These are phyloP conservation scores for Tragulus kanchil DNA, from an alignment of 2,113 vertebrate species.

Conservation along the genomic window DNA sequence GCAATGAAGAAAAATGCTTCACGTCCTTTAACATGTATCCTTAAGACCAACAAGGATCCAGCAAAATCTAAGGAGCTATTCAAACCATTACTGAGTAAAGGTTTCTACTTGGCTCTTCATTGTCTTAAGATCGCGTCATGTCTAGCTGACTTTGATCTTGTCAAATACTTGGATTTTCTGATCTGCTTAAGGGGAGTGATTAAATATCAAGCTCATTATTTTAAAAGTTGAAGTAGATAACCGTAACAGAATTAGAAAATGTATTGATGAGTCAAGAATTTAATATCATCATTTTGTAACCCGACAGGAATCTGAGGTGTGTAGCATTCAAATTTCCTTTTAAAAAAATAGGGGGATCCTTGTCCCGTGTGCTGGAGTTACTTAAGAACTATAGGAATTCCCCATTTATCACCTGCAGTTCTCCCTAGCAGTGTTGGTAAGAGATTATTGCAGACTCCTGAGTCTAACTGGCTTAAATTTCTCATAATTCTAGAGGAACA, in stretches of 20 bases:
- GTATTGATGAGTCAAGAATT: conserved; percentile 19
- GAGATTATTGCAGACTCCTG: background rate
- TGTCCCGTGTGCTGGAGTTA: background rate
- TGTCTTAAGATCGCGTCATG: background rate
- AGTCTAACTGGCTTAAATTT: conserved; percentile 25
- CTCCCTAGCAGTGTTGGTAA: background rate
- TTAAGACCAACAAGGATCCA: conserved; percentile 39
- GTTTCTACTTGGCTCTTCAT: conserved; percentile 31
- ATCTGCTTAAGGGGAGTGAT: conserved; percentile 44
- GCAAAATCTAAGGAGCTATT: conserved; percentile 15
- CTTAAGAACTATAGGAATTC: background rate
- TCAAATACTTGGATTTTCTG: conserved; percentile 10
- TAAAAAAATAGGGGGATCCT: background rate
- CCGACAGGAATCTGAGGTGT: background rate
- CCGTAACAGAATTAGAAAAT: conserved; percentile 34
- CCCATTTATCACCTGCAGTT: background rate
- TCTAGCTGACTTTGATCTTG: conserved; percentile 3
- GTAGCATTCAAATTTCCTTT: background rate
- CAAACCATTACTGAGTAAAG: conserved; percentile 9
- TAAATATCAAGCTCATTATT: conserved; percentile 31
- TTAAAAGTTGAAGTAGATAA: conserved; percentile 30
- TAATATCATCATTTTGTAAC: background rate
- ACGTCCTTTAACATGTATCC: background rate
- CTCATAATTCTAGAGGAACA: conserved; percentile 9
- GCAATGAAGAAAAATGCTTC: conserved; percentile 16